phyloP scores from a whole-genome alignment of 2,797 vertebrate genomes.

The Chiropotes sagulatus region DNA sequence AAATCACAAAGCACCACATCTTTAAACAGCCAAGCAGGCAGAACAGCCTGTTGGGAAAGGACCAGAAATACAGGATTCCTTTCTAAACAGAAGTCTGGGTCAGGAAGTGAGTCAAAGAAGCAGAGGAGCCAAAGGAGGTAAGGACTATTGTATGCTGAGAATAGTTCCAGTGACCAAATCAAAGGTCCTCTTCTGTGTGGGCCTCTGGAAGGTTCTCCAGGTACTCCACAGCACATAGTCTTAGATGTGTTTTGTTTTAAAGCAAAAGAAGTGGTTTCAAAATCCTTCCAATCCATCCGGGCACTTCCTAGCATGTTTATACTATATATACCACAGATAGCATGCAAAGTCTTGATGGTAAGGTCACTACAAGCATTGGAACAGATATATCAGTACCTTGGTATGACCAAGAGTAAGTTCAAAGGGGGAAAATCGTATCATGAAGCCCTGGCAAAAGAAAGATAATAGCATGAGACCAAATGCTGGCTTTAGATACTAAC shows the following conservation, averaged over 20 bases:
- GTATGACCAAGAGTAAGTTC: neutral
- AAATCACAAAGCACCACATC: neutral
- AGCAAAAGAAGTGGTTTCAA: neutral
- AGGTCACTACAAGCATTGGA: neutral
- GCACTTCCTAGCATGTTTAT: neutral
- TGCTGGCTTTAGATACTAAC: neutral
- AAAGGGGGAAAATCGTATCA: neutral
- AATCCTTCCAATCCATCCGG: neutral
- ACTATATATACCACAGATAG: rapidly evolving
- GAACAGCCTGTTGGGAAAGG: neutral
- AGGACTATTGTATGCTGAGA: neutral
- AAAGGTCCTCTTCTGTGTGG: neutral
- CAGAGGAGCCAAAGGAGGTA: neutral
- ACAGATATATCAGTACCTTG: neutral
- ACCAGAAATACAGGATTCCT: neutral
- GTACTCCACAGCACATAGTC: too few species aligned
- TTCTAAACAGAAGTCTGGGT: neutral
- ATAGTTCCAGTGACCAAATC: neutral
- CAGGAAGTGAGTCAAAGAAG: neutral
- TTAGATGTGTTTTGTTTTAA: neutral
- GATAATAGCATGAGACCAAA: neutral
- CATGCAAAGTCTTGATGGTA: neutral
- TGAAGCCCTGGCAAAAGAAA: neutral
- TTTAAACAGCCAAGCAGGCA: neutral
- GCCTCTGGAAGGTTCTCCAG: neutral